Evolutionary conservation across 2,888 invertebrate genomes (phyloP).

Genomic region (Lamellibrachia satsuma): DNA sequence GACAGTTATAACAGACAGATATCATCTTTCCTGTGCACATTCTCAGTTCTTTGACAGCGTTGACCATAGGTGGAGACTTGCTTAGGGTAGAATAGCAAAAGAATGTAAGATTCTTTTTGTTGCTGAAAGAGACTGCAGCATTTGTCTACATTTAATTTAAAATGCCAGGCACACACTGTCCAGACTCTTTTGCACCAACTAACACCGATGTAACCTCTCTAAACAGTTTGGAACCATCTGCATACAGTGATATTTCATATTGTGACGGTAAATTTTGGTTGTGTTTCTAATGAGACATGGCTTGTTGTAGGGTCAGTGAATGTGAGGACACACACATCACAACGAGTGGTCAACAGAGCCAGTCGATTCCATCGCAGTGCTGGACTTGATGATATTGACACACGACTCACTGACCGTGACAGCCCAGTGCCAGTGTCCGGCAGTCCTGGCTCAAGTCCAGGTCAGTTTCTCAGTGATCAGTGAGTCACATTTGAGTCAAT

Average conservation of each 20-base stretch:
- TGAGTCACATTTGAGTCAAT: neutral
- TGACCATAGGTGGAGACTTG: no score
- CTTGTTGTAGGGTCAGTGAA: constrained; percentile 75
- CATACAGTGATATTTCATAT: neutral
- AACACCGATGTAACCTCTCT: neutral
- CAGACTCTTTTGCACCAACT: no score
- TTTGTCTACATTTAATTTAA: no score
- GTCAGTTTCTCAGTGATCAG: constrained; percentile 25
- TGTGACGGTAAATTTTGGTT: neutral
- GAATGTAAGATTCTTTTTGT: no score
- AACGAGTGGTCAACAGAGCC: constrained; percentile 76
- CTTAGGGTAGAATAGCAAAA: no score
- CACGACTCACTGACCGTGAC: constrained; percentile 30
- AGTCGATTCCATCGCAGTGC: constrained; percentile 96
- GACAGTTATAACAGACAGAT: neutral
- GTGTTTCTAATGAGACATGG: neutral
- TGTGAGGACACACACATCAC: constrained; percentile 91
- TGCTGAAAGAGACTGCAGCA: no score
- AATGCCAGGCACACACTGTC: neutral
- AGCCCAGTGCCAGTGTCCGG: constrained; percentile 72
- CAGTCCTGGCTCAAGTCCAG: constrained; percentile 60
- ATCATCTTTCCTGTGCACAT: neutral
- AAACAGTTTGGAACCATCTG: neutral
- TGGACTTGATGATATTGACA: constrained; percentile 74
- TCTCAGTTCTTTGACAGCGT: no score